phyloP scores from a whole-genome alignment of 1,140 invertebrate genomes.

The Drosophila paulistorum region DNA sequence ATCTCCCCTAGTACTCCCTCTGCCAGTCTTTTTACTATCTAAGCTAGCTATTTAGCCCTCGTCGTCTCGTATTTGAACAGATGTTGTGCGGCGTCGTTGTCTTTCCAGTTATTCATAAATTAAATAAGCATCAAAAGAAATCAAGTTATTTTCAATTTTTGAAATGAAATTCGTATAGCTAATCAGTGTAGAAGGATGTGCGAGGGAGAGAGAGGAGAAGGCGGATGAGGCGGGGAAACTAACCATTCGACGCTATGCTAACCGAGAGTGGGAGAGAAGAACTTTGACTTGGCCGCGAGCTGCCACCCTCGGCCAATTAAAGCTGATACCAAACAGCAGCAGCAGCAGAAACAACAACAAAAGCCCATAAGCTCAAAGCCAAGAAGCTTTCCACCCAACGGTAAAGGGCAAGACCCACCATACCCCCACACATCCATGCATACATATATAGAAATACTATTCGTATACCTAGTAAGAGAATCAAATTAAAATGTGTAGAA shows the following conservation, averaged over 20 bases:
- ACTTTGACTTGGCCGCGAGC: conserved; percentile 34
- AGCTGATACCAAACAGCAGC: conserved; percentile 5
- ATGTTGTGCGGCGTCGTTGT: too few species aligned
- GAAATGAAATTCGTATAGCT: conserved; percentile 24
- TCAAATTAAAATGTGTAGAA: conserved; percentile 21
- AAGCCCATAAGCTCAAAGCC: neutral
- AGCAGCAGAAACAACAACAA: conserved; percentile 6
- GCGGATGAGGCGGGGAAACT: neutral
- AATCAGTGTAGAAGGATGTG: neutral
- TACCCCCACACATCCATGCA: neutral
- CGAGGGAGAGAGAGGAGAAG: neutral
- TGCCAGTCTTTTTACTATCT: too few species aligned
- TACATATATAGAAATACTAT: neutral
- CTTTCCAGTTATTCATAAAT: conserved; percentile 35
- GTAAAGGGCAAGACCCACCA: conserved; percentile 21
- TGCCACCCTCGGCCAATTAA: conserved; percentile 5
- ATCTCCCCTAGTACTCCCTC: too few species aligned
- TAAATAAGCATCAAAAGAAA: conserved; percentile 55
- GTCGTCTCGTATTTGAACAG: too few species aligned
- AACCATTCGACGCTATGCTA: neutral
- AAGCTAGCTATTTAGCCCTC: too few species aligned
- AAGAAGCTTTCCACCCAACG: conserved; percentile 15
- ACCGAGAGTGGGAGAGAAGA: conserved; percentile 8
- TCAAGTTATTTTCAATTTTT: conserved; percentile 70
- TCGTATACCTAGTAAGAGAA: conserved; percentile 5